A percentile compares a stretch with the other conserved stretches of the same genome.
Conservation (phyloP, 2,888 invertebrate species). For the Lasioglossum vierecki region DNA sequence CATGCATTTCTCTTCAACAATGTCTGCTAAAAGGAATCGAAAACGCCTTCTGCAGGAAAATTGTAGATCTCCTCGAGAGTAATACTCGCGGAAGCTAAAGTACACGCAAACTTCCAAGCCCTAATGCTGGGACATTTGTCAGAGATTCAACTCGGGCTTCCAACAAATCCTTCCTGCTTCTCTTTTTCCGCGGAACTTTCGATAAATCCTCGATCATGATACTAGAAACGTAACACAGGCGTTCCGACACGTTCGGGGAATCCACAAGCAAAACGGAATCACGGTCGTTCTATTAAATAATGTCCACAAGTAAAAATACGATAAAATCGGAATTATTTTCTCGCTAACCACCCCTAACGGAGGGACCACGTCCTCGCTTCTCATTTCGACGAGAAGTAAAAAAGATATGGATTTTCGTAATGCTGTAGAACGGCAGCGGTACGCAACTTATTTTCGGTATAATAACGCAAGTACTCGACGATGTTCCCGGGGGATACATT, state of each 20-base stretch:
- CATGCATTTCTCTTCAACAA: background rate
- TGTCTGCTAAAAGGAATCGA: slow-evolving; percentile 3
- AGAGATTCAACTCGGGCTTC: background rate
- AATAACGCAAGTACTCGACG: background rate
- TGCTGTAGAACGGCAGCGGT: background rate
- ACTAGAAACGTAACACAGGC: background rate
- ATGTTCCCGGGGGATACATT: background rate
- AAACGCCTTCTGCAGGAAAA: background rate
- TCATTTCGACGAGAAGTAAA: background rate
- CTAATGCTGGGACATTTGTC: slow-evolving; percentile 17
- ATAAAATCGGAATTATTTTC: background rate
- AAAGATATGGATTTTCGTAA: background rate
- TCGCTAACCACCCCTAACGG: background rate
- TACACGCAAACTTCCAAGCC: background rate
- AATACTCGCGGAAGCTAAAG: slow-evolving; percentile 2
- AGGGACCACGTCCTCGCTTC: background rate
- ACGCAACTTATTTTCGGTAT: background rate
- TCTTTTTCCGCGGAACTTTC: background rate
- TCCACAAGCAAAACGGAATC: background rate
- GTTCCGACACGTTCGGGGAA: background rate
- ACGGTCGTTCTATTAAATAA: background rate
- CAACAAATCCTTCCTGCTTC: background rate
- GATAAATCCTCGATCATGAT: slow-evolving; percentile 5
- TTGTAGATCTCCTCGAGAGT: background rate
- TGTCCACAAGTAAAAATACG: background rate